Conservation (phyloP, 2,113 vertebrate species). For the Myotis yumanensis region DNA sequence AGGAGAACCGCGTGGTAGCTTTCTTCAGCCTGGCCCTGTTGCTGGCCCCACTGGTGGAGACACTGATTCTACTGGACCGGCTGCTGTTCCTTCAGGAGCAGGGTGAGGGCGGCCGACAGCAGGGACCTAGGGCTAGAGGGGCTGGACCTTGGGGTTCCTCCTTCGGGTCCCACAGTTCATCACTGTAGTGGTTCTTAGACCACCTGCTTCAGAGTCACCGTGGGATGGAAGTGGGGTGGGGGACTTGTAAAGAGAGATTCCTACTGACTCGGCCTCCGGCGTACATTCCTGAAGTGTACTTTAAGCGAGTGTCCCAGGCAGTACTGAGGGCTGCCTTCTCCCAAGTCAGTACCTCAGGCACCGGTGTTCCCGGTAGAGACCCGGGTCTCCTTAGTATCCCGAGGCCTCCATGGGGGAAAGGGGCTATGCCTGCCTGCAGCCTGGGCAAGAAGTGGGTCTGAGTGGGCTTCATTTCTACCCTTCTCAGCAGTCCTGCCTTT, state of each 20-base stretch:
- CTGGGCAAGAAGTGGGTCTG: not conserved
- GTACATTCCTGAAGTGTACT: no score
- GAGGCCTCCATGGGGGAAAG: no score
- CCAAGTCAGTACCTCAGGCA: not conserved
- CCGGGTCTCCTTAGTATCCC: not conserved
- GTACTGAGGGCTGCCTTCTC: not conserved
- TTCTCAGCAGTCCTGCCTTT: not conserved
- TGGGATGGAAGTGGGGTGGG: not conserved
- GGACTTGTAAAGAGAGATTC: not conserved
- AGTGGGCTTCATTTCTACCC: not conserved
- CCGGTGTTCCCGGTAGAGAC: not conserved
- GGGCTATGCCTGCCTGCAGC: not conserved
- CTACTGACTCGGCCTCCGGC: not conserved
- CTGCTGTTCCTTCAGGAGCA: conserved; percentile 93
- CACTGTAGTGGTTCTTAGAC: not conserved
- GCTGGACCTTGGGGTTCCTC: not conserved
- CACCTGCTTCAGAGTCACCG: not conserved
- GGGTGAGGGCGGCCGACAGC: conserved; percentile 80
- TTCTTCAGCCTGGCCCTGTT: conserved; percentile 92
- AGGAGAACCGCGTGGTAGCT: conserved; percentile 90
- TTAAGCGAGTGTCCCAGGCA: not conserved
- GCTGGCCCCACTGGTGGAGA: conserved; percentile 92
- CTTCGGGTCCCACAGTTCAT: not conserved
- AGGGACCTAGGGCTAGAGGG: not conserved
- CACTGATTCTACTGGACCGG: conserved; percentile 92